Conservation (phyloP, 2,888 invertebrate species). For the Diarsia brunnea region DNA sequence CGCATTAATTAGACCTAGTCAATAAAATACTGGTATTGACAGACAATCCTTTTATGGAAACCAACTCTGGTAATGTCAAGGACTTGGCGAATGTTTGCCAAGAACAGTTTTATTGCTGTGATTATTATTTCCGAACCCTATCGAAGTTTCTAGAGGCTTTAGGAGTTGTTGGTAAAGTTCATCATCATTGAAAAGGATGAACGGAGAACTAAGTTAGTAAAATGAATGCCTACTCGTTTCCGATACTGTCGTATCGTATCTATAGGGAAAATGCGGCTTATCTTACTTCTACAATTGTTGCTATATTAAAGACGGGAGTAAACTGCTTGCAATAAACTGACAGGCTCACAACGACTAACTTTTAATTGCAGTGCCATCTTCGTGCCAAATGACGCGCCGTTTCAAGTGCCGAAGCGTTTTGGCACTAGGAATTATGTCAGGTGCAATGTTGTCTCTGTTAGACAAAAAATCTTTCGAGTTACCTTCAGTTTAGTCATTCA, state of each 20-base stretch:
- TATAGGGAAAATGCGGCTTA: not conserved
- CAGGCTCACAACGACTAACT: constrained; percentile 15
- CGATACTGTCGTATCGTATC: not conserved
- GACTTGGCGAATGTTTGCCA: constrained; percentile 34
- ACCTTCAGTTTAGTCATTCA: not conserved
- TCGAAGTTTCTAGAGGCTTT: constrained; percentile 31
- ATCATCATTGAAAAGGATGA: not conserved
- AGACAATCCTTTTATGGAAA: constrained; percentile 45
- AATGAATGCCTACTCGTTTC: not conserved
- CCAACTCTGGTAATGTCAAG: constrained; percentile 60
- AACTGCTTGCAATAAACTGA: not conserved
- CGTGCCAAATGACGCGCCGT: constrained; percentile 46
- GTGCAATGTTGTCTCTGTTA: not conserved
- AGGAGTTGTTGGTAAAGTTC: constrained; percentile 27
- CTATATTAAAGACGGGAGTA: not conserved
- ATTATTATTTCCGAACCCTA: constrained; percentile 21
- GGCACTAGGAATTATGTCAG: constrained; percentile 16
- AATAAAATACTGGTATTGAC: constrained; percentile 18
- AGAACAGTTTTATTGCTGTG: constrained; percentile 26
- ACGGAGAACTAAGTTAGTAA: not conserved
- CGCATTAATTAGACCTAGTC: constrained; percentile 25
- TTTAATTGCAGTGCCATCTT: constrained; percentile 48
- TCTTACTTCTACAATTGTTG: not conserved
- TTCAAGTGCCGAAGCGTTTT: constrained; percentile 37
- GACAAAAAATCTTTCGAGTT: not conserved